Evolutionary conservation across 2,797 vertebrate genomes (phyloP).

Genomic region (Propithecus perrieri): DNA sequence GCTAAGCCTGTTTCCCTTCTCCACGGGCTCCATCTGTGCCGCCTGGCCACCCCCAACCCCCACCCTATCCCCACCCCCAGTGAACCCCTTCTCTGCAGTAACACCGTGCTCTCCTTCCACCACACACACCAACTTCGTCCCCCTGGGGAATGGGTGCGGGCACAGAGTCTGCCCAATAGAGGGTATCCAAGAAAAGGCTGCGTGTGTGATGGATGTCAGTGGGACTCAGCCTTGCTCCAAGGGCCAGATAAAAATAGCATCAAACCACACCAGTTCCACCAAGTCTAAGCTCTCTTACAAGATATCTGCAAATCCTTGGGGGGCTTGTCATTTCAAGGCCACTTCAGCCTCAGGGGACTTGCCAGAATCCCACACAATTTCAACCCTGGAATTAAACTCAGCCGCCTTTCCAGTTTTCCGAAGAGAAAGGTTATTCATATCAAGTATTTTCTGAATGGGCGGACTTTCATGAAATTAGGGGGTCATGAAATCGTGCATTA

Average conservation of each 20-base stretch:
- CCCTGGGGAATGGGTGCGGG: neutral
- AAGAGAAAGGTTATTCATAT: neutral
- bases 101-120: neutral
- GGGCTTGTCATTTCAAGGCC: neutral
- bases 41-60: neutral
- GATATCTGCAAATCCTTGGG: neutral
- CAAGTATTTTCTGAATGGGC: neutral
- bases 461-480: neutral
- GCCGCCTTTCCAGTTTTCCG: neutral
- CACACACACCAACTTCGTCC: neutral
- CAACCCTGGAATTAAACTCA: neutral
- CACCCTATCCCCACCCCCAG: too few species aligned
- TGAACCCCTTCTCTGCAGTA: neutral
- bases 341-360: neutral
- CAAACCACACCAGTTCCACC: neutral
- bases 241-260: neutral
- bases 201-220: neutral
- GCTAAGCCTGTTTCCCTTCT: neutral
- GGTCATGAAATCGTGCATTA: neutral
- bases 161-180: neutral
- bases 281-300: neutral
- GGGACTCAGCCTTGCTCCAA: neutral
- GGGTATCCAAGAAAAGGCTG: neutral
- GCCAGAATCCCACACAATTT: neutral
- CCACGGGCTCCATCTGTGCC: neutral